Percentiles rank a stretch among this genome's conserved stretches.
These are phyloP conservation scores for Mastomys natalensis DNA, from an alignment of 2,113 vertebrate species.

Conservation along the genomic window DNA sequence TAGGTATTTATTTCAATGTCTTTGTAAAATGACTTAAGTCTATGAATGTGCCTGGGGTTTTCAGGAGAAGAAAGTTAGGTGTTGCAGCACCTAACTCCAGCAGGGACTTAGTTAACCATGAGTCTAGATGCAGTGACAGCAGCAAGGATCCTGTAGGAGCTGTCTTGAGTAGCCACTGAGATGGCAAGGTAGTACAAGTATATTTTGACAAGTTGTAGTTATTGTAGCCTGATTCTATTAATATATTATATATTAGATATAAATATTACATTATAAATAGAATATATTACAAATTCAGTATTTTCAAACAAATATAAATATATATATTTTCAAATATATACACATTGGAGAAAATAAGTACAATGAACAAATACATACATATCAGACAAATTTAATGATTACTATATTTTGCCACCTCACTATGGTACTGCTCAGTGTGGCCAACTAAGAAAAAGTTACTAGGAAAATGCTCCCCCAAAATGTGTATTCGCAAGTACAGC, in stretches of 20 bases:
- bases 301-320: too few species aligned
- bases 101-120: background rate
- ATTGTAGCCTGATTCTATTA: background rate
- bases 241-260: background rate
- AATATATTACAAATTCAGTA: background rate
- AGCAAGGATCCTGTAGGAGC: background rate
- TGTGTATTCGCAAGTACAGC: background rate
- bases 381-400: background rate
- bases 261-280: background rate
- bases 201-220: background rate
- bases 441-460: background rate
- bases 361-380: background rate
- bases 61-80: background rate
- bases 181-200: background rate
- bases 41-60: slow-evolving; percentile 24
- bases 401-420: background rate
- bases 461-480: background rate
- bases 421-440: slow-evolving; percentile 19
- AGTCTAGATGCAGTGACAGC: background rate
- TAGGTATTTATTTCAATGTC: slow-evolving; percentile 29
- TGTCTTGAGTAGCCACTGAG: background rate
- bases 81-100: background rate
- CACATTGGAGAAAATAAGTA: slow-evolving; percentile 13
- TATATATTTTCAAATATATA: background rate
- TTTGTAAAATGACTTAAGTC: slow-evolving; percentile 18